phyloP scores from a whole-genome alignment of 2,888 invertebrate species.

The Eupeodes luniger region DNA sequence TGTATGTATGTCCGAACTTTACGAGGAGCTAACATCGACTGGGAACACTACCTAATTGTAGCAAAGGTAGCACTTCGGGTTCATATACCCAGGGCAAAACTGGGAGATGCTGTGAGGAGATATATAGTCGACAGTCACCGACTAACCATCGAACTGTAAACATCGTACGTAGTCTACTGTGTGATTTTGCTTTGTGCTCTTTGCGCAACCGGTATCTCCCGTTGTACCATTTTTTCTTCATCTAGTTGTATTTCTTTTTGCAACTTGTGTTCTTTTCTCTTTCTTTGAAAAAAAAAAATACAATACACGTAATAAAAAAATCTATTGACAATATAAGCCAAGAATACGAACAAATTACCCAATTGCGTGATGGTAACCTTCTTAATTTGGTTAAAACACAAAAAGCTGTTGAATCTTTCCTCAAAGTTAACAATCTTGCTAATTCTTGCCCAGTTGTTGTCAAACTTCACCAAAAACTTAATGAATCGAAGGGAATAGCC shows the following conservation, averaged over 20 bases:
- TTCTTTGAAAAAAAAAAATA: too few species aligned
- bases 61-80: too few species aligned
- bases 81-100: too few species aligned
- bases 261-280: background rate
- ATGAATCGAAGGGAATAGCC: background rate
- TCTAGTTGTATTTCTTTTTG: background rate
- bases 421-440: conserved; percentile 10
- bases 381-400: conserved; percentile 20
- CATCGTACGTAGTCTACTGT: too few species aligned
- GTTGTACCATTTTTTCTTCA: background rate
- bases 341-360: conserved; percentile 14
- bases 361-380: conserved; percentile 6
- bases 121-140: too few species aligned
- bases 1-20: too few species aligned
- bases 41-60: too few species aligned
- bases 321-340: background rate
- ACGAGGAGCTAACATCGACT: too few species aligned
- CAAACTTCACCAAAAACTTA: background rate
- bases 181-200: too few species aligned
- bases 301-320: conserved; percentile 2
- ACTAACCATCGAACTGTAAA: too few species aligned
- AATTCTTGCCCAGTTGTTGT: conserved; percentile 3
- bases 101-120: too few species aligned
- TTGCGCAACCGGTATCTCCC: too few species aligned
- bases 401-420: conserved; percentile 7